Base-by-base conservation (phyloP, 92 coral and sea anemone species). In the Zoanthus gigantus region DNA sequence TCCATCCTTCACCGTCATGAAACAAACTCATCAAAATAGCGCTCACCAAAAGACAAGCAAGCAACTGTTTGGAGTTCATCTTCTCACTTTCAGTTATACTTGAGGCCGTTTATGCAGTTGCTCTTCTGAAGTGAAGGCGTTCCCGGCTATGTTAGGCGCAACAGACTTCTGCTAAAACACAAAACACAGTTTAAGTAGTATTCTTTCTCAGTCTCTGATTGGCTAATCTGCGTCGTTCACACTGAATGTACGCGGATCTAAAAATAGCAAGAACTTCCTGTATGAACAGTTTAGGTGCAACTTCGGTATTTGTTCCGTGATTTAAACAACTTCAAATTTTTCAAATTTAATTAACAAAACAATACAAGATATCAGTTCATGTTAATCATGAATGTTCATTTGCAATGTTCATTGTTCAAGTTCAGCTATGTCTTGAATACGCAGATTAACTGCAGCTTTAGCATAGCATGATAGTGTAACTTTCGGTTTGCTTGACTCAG, bases 1-100 rank as follows among this genome's bases (percentile, higher is more conserved):
- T 30, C 82, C 69, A 77, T 54, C 82, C 82, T 17, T 77, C 82
- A 23, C 82, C 28, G 68, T 77, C 82, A 32, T 77, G 82, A 54
- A 77, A 77, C 68, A 31, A 44, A 77, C 82, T 77, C 47, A 77
- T 15, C 29, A 77, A 50, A n/a, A 77, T 52, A 68, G 82, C 82
- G 48, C 69, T 54, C 46, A 77, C 69, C 23, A 77, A 47, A 56
- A 77, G 82, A 53, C 67, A 77, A 77, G 68, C 68, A 50, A 77
- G 5, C 68, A 77, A 16, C 69, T 77, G 69, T 28, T 53, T 53
- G 45, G 82, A 53, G 37, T 77, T 77, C 82, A 77, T 48, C 78
- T 58, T 12, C 2, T 13, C 66, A 58, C 3, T 14, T 17, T 67
- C 13, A 42, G 28, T 28, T 67, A 2, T 1, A 18, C 72, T 67